Percentiles rank a stretch among this genome's conserved stretches.
Conservation (phyloP, 2,888 invertebrate genomes). For the Dryadula phaetusa region DNA sequence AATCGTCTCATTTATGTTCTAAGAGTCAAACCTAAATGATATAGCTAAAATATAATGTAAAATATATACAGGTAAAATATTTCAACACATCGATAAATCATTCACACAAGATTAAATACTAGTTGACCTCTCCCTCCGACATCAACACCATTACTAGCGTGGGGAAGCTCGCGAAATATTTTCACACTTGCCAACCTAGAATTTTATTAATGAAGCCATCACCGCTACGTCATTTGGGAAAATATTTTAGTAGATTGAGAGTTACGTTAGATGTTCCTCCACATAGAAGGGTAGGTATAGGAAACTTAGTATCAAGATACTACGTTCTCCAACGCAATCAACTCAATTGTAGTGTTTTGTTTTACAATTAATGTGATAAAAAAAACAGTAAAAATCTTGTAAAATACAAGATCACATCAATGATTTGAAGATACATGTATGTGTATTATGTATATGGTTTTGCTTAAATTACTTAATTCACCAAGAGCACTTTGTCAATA, state of each 20-base stretch:
- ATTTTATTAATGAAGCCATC: constrained; percentile 44
- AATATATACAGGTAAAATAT: constrained; percentile 51
- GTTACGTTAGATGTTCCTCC: not conserved
- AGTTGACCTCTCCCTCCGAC: constrained; percentile 78
- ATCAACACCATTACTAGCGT: constrained; percentile 77
- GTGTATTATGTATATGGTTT: too few species aligned
- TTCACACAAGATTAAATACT: constrained; percentile 81
- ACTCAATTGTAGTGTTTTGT: too few species aligned
- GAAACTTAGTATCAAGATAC: too few species aligned
- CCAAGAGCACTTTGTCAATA: too few species aligned
- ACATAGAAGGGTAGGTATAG: too few species aligned
- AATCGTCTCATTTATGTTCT: not conserved
- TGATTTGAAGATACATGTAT: too few species aligned
- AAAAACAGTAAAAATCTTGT: too few species aligned
- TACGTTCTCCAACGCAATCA: too few species aligned
- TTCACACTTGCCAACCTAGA: constrained; percentile 44
- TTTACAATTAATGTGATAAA: too few species aligned
- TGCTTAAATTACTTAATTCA: too few species aligned
- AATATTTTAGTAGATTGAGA: not conserved
- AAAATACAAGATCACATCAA: too few species aligned
- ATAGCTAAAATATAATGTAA: constrained; percentile 20
- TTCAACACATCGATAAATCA: constrained; percentile 79
- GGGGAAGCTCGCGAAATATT: constrained; percentile 55
- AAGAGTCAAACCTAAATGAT: not conserved
- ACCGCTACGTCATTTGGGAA: not conserved